These are phyloP conservation scores for Odobenus rosmarus DNA, from an alignment of 2,113 vertebrate genomes.

Conservation along the genomic window DNA sequence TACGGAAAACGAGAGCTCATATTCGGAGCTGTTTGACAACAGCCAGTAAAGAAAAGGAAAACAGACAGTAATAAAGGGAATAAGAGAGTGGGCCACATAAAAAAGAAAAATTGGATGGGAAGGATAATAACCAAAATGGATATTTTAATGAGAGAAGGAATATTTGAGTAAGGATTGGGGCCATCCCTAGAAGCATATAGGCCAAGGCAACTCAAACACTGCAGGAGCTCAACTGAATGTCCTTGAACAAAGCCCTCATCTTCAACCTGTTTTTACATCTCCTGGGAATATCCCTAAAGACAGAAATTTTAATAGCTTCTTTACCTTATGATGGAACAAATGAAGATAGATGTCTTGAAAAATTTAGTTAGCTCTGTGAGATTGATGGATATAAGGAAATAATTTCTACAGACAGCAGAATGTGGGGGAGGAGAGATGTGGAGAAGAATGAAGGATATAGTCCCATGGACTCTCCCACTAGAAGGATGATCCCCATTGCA, in stretches of 20 bases:
- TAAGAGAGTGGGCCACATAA: accelerated
- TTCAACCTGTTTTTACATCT: background rate
- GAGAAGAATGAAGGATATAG: background rate
- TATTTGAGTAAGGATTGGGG: background rate
- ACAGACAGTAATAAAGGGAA: background rate
- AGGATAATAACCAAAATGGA: background rate
- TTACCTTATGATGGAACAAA: background rate
- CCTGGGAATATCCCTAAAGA: background rate
- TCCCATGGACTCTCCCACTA: accelerated
- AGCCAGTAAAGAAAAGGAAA: background rate
- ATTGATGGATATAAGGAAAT: background rate
- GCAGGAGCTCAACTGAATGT: background rate
- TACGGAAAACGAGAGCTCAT: background rate
- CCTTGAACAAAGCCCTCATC: background rate
- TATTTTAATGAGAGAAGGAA: background rate
- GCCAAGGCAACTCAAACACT: accelerated
- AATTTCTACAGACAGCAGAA: background rate
- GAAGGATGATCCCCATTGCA: background rate
- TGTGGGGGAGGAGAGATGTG: background rate
- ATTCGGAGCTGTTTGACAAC: background rate
- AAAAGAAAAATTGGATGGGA: background rate
- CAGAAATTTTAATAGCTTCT: background rate
- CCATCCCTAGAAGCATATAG: too few species aligned
- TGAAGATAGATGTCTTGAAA: background rate
- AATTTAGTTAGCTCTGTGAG: background rate